Conservation (phyloP, 2,113 vertebrate genomes). For the Colaptes auratus region DNA sequence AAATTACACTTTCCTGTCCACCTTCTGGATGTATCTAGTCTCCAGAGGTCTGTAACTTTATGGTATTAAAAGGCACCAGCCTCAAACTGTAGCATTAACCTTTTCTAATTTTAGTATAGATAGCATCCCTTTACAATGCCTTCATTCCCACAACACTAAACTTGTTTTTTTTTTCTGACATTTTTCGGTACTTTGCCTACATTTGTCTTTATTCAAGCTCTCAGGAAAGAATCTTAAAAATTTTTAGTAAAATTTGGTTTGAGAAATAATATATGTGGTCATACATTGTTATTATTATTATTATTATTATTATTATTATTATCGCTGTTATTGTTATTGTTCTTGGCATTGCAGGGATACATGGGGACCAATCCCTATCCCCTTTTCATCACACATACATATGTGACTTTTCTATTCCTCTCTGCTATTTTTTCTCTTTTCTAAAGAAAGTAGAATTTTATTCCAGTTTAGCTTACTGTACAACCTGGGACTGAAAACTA, state of each 20-base stretch:
- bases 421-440: background rate
- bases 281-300: background rate
- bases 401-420: background rate
- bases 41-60: no score
- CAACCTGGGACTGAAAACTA: background rate
- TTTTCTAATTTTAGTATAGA: background rate
- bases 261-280: background rate
- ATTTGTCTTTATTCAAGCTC: background rate
- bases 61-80: no score
- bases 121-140: background rate
- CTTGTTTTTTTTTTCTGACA: background rate
- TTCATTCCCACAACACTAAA: background rate
- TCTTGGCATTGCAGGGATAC: background rate
- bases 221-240: background rate
- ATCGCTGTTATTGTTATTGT: no score
- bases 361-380: no score
- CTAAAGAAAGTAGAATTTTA: background rate
- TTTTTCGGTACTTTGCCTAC: background rate
- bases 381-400: background rate
- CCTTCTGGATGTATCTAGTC: no score
- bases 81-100: no score
- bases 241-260: background rate
- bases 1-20: no score
- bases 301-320: no score
- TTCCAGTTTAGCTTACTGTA: background rate